Evolutionary conservation across 1,140 invertebrate genomes (phyloP), one percentile per base, ranked within the genome.

Genomic region (Venturia canescens): DNA sequence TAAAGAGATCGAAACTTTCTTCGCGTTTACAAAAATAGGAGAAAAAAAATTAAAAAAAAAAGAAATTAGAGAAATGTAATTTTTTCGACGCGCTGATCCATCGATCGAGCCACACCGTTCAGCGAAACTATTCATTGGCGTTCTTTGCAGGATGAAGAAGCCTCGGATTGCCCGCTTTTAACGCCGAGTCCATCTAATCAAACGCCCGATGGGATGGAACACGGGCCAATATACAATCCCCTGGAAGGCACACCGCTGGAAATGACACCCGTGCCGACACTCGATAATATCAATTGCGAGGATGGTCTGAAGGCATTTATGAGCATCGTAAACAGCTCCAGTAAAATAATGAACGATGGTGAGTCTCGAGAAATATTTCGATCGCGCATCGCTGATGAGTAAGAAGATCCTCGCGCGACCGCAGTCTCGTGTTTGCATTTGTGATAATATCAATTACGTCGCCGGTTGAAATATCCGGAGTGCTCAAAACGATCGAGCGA

Each of bases 161-260:
- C 88, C 1, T 93, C 92, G 31, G 92, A 91, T 83, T 92, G 91
- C 82, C 92, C 92, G 4, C 86, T 93, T 5, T 85, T 93, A 48
- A 92, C 92, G 5, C 91, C 92, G 3, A 92, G 89, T 16, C 90
- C 92, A 31, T 57, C 82, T 0, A 82, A 69, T 9, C 75, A 84
- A 50, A 69, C 71, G 1, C 80, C 84, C 29, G 82, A 83, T 69
- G 48, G 83, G 83, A 88, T 29, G 29, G 44, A 53, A 81, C 81
- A 18, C 60, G 78, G 44, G 27, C 38, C 84, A 29, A 86, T 86
- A 57, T 91, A 89, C 75, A 88, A 87, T 67, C 83, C 86, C 16
- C 50, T 88, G 27, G 89, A 90, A 77, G 87, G 84, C 69, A 84
- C 83, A 79, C 85, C 88, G 34, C 81, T 87, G 48, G 88, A 90